phyloP scores from a whole-genome alignment of 2,888 invertebrate genomes.

The Scaptomyza tumidula region DNA sequence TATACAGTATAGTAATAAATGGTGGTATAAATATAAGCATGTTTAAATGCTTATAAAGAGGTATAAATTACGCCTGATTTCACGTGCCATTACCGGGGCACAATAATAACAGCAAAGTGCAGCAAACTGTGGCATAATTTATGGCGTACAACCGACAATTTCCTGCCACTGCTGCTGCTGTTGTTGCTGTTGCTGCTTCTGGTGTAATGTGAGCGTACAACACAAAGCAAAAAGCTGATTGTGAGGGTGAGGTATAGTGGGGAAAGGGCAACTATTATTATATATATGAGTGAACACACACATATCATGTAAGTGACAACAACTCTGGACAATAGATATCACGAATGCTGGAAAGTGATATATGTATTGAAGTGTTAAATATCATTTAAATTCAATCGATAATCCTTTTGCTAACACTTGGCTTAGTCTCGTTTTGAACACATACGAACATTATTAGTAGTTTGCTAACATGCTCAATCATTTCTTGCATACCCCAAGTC shows the following conservation, averaged over 20 bases:
- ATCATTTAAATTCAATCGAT: background rate
- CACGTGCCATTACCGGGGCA: conserved; percentile 42
- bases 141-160: conserved; percentile 55
- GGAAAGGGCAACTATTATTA: background rate
- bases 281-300: background rate
- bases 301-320: conserved; percentile 12
- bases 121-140: conserved; percentile 59
- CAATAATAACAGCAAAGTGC: conserved; percentile 42
- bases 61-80: conserved; percentile 57
- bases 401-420: background rate
- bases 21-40: conserved; percentile 35
- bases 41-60: conserved; percentile 46
- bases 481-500: background rate
- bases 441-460: too few species aligned
- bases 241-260: too few species aligned
- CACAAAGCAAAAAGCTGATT: conserved; percentile 1
- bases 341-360: background rate
- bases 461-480: background rate
- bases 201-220: conserved; percentile 21
- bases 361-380: background rate
- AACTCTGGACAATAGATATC: background rate
- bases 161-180: conserved; percentile 35
- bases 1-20: conserved; percentile 21
- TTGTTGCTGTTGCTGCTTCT: conserved; percentile 13
- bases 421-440: background rate